These are phyloP conservation scores for Oryctolagus cuniculus DNA, from an alignment of 2,113 vertebrate genomes.

Conservation along the genomic window DNA sequence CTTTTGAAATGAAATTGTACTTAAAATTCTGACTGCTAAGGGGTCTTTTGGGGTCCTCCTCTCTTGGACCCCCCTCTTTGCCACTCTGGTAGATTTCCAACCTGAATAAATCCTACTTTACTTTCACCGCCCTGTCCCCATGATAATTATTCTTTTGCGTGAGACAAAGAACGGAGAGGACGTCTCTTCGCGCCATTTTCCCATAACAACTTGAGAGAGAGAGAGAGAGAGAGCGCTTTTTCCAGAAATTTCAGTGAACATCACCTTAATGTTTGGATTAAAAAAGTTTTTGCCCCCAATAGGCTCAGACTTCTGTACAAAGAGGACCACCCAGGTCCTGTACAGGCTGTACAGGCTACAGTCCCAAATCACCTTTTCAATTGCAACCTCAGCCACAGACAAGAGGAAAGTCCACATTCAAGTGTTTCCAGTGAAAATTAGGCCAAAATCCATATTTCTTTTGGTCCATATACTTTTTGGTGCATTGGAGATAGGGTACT, in stretches of 20 bases:
- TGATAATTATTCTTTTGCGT: too few species aligned
- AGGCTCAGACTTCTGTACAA: neutral
- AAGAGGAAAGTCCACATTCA: neutral
- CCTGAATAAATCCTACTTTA: too few species aligned
- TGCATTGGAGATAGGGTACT: neutral
- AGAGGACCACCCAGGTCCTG: neutral
- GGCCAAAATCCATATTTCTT: neutral
- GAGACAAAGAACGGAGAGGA: too few species aligned
- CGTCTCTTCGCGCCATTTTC: too few species aligned
- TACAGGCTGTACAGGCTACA: neutral
- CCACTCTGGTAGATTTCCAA: too few species aligned
- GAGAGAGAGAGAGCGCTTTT: neutral
- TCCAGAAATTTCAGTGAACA: neutral
- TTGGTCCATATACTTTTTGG: slow-evolving; percentile 38
- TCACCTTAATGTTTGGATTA: neutral
- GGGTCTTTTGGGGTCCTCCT: too few species aligned
- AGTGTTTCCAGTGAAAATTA: neutral
- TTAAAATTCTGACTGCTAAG: too few species aligned
- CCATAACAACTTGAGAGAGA: too few species aligned
- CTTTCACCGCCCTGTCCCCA: too few species aligned
- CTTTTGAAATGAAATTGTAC: too few species aligned
- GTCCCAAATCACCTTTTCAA: neutral
- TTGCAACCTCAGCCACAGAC: neutral
- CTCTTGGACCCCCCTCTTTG: too few species aligned
- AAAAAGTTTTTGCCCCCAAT: neutral